A percentile compares a stretch with the other conserved stretches of the same genome.
Conservation (phyloP, 1,140 invertebrate genomes). For the Drosophila rufa region DNA sequence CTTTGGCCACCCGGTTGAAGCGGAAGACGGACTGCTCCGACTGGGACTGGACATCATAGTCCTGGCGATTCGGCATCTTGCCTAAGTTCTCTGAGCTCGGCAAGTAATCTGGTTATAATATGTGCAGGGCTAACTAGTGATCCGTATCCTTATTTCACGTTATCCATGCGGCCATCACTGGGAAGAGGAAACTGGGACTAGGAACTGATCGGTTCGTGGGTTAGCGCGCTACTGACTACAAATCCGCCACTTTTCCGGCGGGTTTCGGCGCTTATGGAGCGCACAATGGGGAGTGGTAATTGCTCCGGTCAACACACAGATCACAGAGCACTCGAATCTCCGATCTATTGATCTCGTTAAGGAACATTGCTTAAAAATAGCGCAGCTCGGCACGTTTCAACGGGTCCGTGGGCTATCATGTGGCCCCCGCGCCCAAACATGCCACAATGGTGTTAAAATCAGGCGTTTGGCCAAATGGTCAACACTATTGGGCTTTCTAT, state of each 20-base stretch:
- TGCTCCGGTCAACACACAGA: constrained; percentile 53
- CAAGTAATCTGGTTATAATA: constrained; percentile 2
- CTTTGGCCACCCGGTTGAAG: constrained; percentile 79
- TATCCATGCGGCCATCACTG: constrained; percentile 68
- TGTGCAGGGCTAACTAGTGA: constrained; percentile 25
- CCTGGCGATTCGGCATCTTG: constrained; percentile 64
- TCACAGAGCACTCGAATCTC: constrained; percentile 28
- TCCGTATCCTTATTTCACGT: constrained; percentile 40
- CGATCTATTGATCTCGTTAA: constrained; percentile 70
- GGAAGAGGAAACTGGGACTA: constrained; percentile 5
- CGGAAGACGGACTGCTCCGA: constrained; percentile 74
- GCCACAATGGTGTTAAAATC: constrained; percentile 70
- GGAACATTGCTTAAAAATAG: constrained; percentile 77
- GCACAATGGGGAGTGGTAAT: constrained; percentile 52
- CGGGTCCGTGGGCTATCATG: constrained; percentile 42
- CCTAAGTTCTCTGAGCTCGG: constrained; percentile 10
- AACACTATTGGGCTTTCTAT: constrained; percentile 54
- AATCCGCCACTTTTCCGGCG: constrained; percentile 10
- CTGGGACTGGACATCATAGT: constrained; percentile 71
- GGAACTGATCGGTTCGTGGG: constrained; percentile 60
- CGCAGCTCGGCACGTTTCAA: constrained; percentile 31
- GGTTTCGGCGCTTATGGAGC: constrained; percentile 19
- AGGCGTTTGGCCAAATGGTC: constrained; percentile 48
- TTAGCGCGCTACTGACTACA: constrained; percentile 48
- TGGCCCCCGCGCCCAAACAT: constrained; percentile 49